phyloP scores from a whole-genome alignment of 2,797 vertebrate species.

The Anniella stebbinsi region DNA sequence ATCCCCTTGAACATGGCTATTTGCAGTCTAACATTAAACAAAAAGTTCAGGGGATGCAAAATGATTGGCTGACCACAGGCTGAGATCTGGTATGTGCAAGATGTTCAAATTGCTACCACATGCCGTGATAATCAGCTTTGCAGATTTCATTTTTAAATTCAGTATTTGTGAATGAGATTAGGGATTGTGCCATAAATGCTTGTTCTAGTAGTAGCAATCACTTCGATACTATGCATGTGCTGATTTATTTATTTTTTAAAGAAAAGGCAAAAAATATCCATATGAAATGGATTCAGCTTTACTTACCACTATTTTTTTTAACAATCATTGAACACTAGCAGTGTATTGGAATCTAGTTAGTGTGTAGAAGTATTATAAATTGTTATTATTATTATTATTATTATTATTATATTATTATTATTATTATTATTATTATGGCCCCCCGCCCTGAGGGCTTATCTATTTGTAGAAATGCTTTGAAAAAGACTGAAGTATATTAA shows the following conservation, averaged over 20 bases:
- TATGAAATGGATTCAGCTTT: not conserved
- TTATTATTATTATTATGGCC: no score
- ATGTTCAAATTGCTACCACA: not conserved
- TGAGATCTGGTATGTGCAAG: not conserved
- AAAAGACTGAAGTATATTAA: not conserved
- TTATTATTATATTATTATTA: no score
- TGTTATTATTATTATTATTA: no score
- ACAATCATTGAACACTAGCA: not conserved
- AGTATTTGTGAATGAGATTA: not conserved
- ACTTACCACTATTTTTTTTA: not conserved
- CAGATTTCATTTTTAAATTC: not conserved
- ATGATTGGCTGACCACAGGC: not conserved
- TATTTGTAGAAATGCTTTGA: not conserved
- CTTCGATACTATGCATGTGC: not conserved
- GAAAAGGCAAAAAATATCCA: not conserved
- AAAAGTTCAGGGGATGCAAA: not conserved
- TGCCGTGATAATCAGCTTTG: not conserved
- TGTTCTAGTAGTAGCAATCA: not conserved
- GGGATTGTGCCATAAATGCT: not conserved
- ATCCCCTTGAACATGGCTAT: not conserved
- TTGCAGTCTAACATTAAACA: not conserved
- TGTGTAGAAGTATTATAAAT: not conserved
- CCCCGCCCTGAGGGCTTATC: not conserved
- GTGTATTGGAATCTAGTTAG: not conserved
- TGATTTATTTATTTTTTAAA: not conserved